Evolutionary conservation across 2,113 vertebrate genomes (phyloP).

Genomic region (Eleginops maclovinus): DNA sequence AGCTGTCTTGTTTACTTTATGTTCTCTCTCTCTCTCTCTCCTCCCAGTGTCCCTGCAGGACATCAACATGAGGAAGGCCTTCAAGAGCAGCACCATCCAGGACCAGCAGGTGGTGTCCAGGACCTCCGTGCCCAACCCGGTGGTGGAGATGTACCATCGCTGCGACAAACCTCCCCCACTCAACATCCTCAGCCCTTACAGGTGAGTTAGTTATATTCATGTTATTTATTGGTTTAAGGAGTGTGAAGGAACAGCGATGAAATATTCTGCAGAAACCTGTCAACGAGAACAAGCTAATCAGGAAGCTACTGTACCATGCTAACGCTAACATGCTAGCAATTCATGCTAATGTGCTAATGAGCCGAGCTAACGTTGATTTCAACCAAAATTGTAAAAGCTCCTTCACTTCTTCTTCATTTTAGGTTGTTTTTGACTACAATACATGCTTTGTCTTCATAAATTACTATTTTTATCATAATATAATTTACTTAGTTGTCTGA

Average conservation of each 20-base stretch:
- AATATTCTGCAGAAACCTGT: too few species aligned
- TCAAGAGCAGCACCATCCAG: slow-evolving; percentile 93
- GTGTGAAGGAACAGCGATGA: too few species aligned
- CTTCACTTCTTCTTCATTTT: not conserved
- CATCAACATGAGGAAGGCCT: slow-evolving; percentile 96
- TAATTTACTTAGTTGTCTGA: not conserved
- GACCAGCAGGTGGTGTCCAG: slow-evolving; percentile 95
- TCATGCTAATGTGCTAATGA: too few species aligned
- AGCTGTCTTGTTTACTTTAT: not conserved
- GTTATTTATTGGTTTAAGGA: too few species aligned
- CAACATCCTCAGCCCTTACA: slow-evolving; percentile 93
- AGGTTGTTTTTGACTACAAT: not conserved
- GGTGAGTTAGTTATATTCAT: slow-evolving; percentile 79
- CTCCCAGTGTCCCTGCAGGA: slow-evolving; percentile 91
- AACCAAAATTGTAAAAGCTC: too few species aligned
- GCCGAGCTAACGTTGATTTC: too few species aligned
- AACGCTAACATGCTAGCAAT: too few species aligned
- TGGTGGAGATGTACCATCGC: slow-evolving; percentile 94
- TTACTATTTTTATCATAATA: not conserved
- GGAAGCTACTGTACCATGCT: too few species aligned
- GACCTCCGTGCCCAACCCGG: slow-evolving; percentile 92
- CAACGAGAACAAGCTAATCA: too few species aligned
- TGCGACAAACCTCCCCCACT: slow-evolving; percentile 93
- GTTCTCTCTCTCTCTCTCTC: not conserved
- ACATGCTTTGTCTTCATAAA: not conserved